These are phyloP conservation scores for Apotomis betuletana DNA, from an alignment of 2,888 invertebrate genomes.

Conservation along the genomic window DNA sequence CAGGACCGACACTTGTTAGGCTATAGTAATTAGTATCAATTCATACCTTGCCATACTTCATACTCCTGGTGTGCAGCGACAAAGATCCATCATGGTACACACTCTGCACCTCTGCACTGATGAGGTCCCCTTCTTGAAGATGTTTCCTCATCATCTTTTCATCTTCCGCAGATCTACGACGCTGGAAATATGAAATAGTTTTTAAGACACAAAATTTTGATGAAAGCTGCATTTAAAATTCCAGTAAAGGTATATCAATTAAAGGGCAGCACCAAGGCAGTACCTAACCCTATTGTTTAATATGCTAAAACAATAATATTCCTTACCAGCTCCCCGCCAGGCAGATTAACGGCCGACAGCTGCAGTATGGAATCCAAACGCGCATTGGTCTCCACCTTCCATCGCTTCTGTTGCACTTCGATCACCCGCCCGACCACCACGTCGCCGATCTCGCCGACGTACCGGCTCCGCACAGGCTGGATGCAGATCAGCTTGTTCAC, in stretches of 20 bases:
- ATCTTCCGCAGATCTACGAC: slow-evolving; percentile 96
- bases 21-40: no score
- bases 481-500: slow-evolving; percentile 98
- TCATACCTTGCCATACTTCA: slow-evolving; percentile 96
- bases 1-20: no score
- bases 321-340: slow-evolving; percentile 96
- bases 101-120: slow-evolving; percentile 98
- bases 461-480: slow-evolving; percentile 94
- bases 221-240: neutral
- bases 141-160: slow-evolving; percentile 99
- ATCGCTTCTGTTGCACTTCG: slow-evolving; percentile 96
- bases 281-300: no score
- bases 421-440: slow-evolving; percentile 97
- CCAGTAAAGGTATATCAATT: neutral
- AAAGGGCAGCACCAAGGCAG: neutral
- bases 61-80: slow-evolving; percentile 96
- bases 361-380: slow-evolving; percentile 93
- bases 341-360: slow-evolving; percentile 97
- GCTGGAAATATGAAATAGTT: slow-evolving; percentile 68
- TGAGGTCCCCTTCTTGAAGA: slow-evolving; percentile 96
- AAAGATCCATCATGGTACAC: slow-evolving; percentile 95
- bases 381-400: slow-evolving; percentile 98
- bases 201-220: slow-evolving; percentile 36
- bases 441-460: slow-evolving; percentile 97
- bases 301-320: neutral